A percentile compares a stretch with the other conserved stretches of the same genome.
These are phyloP conservation scores for Cavia porcellus DNA, from an alignment of 2,113 vertebrate genomes.

Conservation along the genomic window DNA sequence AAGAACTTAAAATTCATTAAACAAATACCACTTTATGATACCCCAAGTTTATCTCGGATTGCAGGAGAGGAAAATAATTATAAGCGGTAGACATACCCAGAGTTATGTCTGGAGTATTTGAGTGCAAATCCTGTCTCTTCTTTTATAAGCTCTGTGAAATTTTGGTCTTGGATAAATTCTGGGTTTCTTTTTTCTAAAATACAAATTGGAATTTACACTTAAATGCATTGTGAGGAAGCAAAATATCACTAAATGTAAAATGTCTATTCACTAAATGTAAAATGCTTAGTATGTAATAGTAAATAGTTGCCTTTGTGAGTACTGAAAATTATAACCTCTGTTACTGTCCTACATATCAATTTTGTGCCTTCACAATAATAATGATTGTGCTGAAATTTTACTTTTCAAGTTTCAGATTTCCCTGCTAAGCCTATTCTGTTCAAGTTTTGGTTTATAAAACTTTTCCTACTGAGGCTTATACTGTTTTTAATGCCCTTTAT, in stretches of 20 bases:
- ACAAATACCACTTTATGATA: not conserved
- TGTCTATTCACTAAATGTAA: not conserved
- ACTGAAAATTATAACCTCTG: not conserved
- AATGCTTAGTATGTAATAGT: not conserved
- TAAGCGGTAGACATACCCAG: not conserved
- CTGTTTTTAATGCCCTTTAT: not conserved
- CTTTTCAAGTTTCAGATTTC: not conserved
- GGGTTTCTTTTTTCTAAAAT: not conserved
- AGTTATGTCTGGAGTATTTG: not conserved
- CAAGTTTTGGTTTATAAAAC: not conserved
- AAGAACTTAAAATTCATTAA: not conserved
- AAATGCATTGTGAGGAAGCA: not conserved
- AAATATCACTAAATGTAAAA: slow-evolving; percentile 5
- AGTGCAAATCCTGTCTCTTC: not conserved
- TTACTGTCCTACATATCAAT: not conserved
- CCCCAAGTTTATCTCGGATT: not conserved
- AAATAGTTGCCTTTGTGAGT: not conserved
- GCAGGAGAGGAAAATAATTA: not conserved
- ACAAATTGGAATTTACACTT: not conserved
- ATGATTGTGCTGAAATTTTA: not conserved
- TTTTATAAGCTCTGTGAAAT: not conserved
- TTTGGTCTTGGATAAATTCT: not conserved
- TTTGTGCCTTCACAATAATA: not conserved
- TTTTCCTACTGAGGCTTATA: not conserved
- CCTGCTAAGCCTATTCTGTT: not conserved